Conservation (phyloP, 2,888 invertebrate genomes). For the Heliconius hortense region DNA sequence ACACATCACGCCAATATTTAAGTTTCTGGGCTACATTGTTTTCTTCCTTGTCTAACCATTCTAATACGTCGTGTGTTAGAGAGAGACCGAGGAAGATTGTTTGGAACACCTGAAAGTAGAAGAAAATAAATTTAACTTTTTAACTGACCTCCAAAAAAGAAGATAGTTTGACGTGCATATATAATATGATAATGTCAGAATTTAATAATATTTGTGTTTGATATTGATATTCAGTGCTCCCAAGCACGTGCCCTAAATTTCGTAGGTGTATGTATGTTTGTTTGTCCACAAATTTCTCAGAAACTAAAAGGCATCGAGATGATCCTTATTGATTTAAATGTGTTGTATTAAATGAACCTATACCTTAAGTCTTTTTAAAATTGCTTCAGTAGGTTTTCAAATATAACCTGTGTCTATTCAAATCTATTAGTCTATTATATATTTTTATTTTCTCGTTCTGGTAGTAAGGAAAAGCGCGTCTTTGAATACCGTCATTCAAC, state of each 20-base stretch:
- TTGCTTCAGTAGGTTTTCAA: no score
- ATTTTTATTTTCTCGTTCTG: no score
- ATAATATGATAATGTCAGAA: background rate
- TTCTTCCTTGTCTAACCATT: slow-evolving; percentile 64
- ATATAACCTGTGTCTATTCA: no score
- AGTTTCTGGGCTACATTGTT: slow-evolving; percentile 52
- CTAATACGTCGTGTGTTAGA: slow-evolving; percentile 60
- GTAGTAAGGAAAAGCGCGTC: no score
- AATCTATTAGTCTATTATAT: no score
- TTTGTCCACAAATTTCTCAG: background rate
- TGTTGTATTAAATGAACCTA: no score
- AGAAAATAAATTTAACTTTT: background rate
- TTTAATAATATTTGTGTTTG: background rate
- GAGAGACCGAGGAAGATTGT: slow-evolving; percentile 65
- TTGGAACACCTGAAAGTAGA: slow-evolving; percentile 63
- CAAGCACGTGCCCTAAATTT: background rate
- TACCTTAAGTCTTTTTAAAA: no score
- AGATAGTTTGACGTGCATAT: background rate
- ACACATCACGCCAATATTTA: slow-evolving; percentile 59
- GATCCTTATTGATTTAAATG: no score
- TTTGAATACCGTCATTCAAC: no score
- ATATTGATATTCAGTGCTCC: background rate
- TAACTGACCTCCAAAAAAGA: background rate
- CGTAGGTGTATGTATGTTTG: background rate
- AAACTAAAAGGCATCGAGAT: background rate